These are phyloP conservation scores for Redunca redunca DNA, from an alignment of 2,113 vertebrate species.

Conservation along the genomic window DNA sequence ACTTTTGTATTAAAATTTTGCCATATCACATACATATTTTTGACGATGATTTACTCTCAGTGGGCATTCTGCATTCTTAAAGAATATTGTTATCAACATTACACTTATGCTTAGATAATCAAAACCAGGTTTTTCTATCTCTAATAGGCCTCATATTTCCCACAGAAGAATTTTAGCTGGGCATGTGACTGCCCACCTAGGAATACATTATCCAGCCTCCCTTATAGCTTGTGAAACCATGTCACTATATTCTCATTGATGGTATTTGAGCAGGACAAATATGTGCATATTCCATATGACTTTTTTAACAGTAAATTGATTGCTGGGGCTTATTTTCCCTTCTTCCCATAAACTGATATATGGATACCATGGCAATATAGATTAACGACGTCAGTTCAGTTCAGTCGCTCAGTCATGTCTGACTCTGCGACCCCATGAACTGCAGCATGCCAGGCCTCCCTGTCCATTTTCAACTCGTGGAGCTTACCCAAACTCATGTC, in stretches of 20 bases:
- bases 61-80: neutral
- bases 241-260: neutral
- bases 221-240: neutral
- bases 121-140: neutral
- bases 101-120: neutral
- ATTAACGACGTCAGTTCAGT: neutral
- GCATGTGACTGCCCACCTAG: neutral
- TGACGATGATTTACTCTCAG: neutral
- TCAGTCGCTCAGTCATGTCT: accelerated
- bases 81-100: neutral
- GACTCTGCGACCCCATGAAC: accelerated
- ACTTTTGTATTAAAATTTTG: neutral
- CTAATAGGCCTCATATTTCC: neutral
- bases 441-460: accelerated
- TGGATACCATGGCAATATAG: neutral
- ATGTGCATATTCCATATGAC: neutral
- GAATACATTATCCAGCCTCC: neutral
- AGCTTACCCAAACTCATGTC: neutral
- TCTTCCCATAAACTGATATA: neutral
- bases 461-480: neutral
- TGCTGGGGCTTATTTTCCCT: neutral
- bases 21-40: neutral
- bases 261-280: neutral
- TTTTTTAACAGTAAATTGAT: neutral
- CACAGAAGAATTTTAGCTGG: neutral